Percentiles rank a stretch among this genome's conserved stretches.
phyloP scores from a whole-genome alignment of 2,113 vertebrate species.

The Mus musculus region DNA sequence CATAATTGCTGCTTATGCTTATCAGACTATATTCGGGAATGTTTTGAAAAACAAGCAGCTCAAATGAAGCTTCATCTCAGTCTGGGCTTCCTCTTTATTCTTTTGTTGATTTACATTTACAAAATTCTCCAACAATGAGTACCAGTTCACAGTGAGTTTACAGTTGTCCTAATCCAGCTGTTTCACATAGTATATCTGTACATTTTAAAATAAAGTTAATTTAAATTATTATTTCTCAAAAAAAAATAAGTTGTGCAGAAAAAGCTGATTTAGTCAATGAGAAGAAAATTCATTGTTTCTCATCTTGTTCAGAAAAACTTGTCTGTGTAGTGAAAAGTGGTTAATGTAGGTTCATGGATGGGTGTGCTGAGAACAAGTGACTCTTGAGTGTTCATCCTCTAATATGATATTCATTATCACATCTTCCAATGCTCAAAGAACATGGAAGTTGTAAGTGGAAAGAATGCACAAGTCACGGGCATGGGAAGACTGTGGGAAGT shows the following conservation, averaged over 20 bases:
- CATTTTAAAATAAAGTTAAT: neutral
- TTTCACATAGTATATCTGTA: slow-evolving; percentile 10
- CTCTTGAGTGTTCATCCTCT: neutral
- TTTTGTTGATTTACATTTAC: slow-evolving; percentile 34
- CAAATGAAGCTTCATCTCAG: neutral
- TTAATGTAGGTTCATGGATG: neutral
- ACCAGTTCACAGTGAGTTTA: slow-evolving; percentile 15
- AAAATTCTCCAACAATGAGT: neutral
- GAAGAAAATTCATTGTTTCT: neutral
- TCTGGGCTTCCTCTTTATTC: neutral
- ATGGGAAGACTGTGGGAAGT: neutral
- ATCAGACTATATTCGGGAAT: neutral
- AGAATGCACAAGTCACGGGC: neutral
- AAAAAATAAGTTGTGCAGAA: neutral
- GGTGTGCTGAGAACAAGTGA: neutral
- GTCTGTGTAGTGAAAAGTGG: neutral
- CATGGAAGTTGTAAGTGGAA: neutral
- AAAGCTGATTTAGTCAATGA: neutral
- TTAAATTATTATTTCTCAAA: neutral
- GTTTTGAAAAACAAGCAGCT: slow-evolving; percentile 48
- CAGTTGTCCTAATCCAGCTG: neutral
- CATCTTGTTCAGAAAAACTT: neutral
- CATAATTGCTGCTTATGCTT: neutral
- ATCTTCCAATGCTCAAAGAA: neutral
- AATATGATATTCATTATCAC: neutral